These are phyloP conservation scores for Bombyx huttoni DNA, from an alignment of 2,888 invertebrate species.

Conservation along the genomic window DNA sequence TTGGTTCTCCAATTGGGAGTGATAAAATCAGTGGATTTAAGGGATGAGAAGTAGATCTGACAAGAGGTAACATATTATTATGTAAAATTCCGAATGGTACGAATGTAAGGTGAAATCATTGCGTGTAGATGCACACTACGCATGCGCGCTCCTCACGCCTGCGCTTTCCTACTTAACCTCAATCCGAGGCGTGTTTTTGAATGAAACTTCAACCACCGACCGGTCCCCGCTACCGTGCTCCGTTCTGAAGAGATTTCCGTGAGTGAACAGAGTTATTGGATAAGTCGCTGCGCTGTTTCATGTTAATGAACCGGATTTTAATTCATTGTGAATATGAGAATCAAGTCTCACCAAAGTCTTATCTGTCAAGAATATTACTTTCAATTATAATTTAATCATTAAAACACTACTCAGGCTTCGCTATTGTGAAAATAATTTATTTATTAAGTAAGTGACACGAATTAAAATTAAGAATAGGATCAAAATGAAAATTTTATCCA, in stretches of 20 bases:
- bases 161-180: constrained; percentile 63
- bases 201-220: constrained; percentile 56
- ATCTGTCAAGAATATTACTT: no score
- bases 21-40: constrained; percentile 4
- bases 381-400: no score
- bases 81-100: constrained; percentile 40
- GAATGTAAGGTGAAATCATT: constrained; percentile 62
- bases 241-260: constrained; percentile 41
- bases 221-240: constrained; percentile 44
- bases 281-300: neutral
- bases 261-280: constrained; percentile 2
- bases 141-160: constrained; percentile 50
- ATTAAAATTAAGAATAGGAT: no score
- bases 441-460: no score
- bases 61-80: constrained; percentile 16
- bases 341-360: no score
- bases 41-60: constrained; percentile 9
- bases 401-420: no score
- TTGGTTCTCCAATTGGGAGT: neutral
- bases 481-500: no score
- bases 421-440: no score
- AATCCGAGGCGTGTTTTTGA: constrained; percentile 67
- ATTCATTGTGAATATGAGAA: neutral
- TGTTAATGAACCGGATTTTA: neutral
- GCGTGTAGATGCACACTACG: constrained; percentile 31